Percentiles rank a stretch among this genome's conserved stretches.
phyloP scores from a whole-genome alignment of 2,888 invertebrate genomes.

The Tanypteryx hageni region DNA sequence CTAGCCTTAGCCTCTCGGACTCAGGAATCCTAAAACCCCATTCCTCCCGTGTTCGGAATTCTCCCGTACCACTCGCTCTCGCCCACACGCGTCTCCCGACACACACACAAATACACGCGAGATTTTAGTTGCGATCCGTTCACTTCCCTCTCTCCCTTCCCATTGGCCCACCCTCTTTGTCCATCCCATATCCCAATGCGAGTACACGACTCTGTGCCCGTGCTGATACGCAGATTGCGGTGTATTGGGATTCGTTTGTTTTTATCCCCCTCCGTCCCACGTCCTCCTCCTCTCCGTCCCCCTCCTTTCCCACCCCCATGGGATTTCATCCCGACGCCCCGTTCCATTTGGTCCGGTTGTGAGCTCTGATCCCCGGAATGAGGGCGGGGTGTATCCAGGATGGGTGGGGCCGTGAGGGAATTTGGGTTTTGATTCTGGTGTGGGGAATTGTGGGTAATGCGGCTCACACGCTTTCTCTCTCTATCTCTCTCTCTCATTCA shows the following conservation, averaged over 20 bases:
- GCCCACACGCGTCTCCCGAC: neutral
- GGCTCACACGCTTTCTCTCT: neutral
- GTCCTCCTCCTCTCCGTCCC: neutral
- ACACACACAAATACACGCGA: neutral
- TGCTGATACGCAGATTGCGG: conserved; percentile 64
- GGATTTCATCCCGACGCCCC: conserved; percentile 22
- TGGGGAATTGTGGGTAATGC: conserved; percentile 34
- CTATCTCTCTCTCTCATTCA: neutral
- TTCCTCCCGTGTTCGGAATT: neutral
- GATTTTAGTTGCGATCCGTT: neutral
- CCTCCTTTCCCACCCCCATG: neutral
- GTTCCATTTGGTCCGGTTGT: neutral
- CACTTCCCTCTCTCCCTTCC: neutral
- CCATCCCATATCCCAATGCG: conserved; percentile 49
- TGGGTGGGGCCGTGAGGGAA: neutral
- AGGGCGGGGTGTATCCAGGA: neutral
- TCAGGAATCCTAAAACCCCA: neutral
- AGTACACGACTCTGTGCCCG: conserved; percentile 27
- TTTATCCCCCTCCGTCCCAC: neutral
- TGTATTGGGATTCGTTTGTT: conserved; percentile 52
- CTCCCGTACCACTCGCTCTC: neutral
- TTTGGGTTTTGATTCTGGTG: conserved; percentile 45
- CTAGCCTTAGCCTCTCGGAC: neutral
- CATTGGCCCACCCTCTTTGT: neutral
- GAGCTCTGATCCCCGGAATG: conserved; percentile 39